Evolutionary conservation across 2,113 vertebrate genomes (phyloP).

Genomic region (Paraplagusia blochii): DNA sequence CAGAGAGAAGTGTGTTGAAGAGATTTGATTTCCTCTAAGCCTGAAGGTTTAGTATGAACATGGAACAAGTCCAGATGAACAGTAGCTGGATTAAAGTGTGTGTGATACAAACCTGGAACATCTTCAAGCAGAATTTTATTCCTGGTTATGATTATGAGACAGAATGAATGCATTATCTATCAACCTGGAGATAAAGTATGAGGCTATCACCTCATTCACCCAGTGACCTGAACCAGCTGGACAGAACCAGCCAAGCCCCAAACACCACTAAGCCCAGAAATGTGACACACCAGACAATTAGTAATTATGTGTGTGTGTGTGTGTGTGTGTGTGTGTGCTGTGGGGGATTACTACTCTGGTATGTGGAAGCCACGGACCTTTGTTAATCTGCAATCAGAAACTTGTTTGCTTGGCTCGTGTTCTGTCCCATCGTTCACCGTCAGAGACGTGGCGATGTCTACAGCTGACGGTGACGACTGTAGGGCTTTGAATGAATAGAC

Average conservation of each 20-base stretch:
- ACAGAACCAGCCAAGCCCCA: constrained; percentile 27
- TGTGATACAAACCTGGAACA: not conserved
- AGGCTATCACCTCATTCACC: constrained; percentile 5
- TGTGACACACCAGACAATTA: constrained; percentile 69
- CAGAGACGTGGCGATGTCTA: constrained; percentile 6
- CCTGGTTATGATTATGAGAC: not conserved
- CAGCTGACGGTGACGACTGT: constrained; percentile 23
- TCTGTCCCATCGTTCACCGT: constrained; percentile 9
- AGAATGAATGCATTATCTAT: not conserved
- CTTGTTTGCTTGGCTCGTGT: constrained; percentile 13
- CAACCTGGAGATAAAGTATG: not conserved
- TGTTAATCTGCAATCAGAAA: constrained; percentile 55
- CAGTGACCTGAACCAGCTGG: constrained; percentile 36
- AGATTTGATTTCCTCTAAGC: not conserved
- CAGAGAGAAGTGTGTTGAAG: not conserved
- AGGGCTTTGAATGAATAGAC: constrained; percentile 40
- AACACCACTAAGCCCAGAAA: constrained; percentile 67
- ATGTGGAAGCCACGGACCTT: constrained; percentile 46
- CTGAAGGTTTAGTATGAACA: not conserved
- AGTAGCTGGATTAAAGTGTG: not conserved
- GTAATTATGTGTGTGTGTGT: constrained; percentile 38
- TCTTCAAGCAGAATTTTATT: not conserved
- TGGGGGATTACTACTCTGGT: constrained; percentile 50
- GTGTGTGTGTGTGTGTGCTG: constrained; percentile 33
- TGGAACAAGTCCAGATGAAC: not conserved